These are phyloP conservation scores for Drosophila orosa DNA, from an alignment of 1,140 invertebrate species.

Conservation along the genomic window DNA sequence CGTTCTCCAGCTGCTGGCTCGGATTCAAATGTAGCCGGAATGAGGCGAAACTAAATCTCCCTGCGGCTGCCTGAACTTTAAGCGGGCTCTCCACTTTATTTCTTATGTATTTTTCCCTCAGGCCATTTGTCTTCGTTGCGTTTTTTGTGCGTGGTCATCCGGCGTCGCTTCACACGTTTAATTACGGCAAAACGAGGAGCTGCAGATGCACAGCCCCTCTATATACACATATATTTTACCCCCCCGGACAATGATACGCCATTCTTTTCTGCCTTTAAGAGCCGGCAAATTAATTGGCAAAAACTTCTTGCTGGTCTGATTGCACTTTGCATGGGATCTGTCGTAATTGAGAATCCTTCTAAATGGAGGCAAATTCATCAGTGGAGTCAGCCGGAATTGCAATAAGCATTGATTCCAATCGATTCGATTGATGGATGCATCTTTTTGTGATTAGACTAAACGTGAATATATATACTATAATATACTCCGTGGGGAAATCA, in stretches of 20 bases:
- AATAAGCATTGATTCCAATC: conserved; percentile 4
- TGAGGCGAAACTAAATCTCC: conserved; percentile 17
- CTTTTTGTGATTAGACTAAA: background rate
- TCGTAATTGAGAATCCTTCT: conserved; percentile 28
- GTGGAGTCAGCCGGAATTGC: background rate
- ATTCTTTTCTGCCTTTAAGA: conserved; percentile 18
- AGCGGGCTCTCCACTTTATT: conserved; percentile 14
- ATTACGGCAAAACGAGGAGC: conserved; percentile 39
- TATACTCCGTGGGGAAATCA: conserved; percentile 4
- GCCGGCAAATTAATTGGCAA: conserved; percentile 34
- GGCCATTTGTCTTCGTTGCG: conserved; percentile 55
- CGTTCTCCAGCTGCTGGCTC: conserved; percentile 41
- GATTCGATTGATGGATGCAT: background rate
- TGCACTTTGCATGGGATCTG: conserved; percentile 8
- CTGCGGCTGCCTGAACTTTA: conserved; percentile 36
- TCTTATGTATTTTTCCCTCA: conserved; percentile 11
- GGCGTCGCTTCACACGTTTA: conserved; percentile 46
- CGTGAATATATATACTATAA: background rate
- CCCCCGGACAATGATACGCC: conserved; percentile 4
- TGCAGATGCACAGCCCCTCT: conserved; percentile 20
- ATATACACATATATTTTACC: background rate
- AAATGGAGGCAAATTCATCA: conserved; percentile 26
- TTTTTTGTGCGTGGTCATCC: conserved; percentile 43
- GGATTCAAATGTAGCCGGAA: conserved; percentile 39
- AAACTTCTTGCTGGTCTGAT: conserved; percentile 13